Evolutionary conservation across 1,140 invertebrate species (phyloP).

Genomic region (Achroia grisella): DNA sequence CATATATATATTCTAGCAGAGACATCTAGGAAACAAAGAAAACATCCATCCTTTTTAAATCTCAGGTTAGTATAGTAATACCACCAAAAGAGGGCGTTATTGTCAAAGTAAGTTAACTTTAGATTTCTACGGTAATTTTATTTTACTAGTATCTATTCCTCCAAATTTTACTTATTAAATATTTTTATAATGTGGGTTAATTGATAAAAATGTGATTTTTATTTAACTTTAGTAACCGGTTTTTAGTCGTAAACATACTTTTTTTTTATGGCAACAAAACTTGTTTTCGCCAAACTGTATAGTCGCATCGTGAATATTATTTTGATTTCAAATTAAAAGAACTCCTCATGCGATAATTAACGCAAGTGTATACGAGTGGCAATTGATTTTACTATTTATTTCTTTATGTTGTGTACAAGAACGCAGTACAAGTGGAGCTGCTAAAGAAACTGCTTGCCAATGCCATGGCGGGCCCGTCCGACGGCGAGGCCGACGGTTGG

Average conservation of each 20-base stretch:
- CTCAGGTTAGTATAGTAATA: not conserved
- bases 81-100: not conserved
- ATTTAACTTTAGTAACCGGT: not conserved
- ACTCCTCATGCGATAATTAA: conserved; percentile 25
- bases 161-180: no score
- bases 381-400: conserved; percentile 17
- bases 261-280: conserved; percentile 50
- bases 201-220: no score
- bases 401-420: conserved; percentile 20
- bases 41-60: no score
- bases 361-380: conserved; percentile 12
- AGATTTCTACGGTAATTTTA: no score
- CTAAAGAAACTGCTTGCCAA: conserved; percentile 62
- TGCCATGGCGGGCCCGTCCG: conserved; percentile 69
- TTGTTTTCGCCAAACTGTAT: conserved; percentile 57
- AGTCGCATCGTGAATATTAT: conserved; percentile 58
- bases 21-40: no score
- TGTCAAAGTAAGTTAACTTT: no score
- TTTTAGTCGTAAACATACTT: conserved; percentile 2
- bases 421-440: conserved; percentile 59
- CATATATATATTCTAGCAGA: no score
- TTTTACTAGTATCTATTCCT: no score
- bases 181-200: no score
- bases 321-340: conserved; percentile 42
- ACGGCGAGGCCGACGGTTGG: conserved; percentile 77